Percentiles rank a stretch among this genome's conserved stretches.
phyloP scores from a whole-genome alignment of 2,113 vertebrate genomes.

The Burhinus bistriatus region DNA sequence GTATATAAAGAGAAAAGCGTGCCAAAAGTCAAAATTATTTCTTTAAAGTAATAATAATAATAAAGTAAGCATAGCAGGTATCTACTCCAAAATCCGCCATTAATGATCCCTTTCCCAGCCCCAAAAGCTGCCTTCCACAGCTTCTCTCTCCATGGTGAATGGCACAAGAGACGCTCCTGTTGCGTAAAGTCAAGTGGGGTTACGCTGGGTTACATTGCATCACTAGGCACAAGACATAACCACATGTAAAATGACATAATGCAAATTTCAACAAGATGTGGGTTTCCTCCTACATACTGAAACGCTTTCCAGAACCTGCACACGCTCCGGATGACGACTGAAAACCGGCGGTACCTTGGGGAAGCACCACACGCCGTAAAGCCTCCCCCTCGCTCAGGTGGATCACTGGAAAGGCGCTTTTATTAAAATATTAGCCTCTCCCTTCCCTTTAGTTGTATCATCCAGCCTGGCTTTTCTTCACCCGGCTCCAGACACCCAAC shows the following conservation, averaged over 20 bases:
- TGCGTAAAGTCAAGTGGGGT: slow-evolving; percentile 4
- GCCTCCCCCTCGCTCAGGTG: neutral
- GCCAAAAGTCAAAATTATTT: neutral
- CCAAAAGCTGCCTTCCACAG: neutral
- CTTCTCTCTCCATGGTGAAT: neutral
- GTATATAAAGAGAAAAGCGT: neutral
- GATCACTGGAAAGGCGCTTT: rapidly evolving
- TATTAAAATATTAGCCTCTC: neutral
- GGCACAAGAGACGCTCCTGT: slow-evolving; percentile 11
- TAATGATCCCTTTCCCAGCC: neutral
- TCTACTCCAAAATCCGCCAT: neutral
- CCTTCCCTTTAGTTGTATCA: rapidly evolving
- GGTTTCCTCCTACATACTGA: neutral
- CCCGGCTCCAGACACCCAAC: rapidly evolving
- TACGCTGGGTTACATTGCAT: neutral
- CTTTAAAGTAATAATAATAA: too few relatives aligned
- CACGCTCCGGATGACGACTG: neutral
- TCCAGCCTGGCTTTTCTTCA: rapidly evolving
- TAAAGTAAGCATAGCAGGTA: neutral
- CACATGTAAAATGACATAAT: slow-evolving; percentile 38
- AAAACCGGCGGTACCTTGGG: neutral
- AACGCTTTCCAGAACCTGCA: neutral
- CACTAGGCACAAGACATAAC: slow-evolving; percentile 57
- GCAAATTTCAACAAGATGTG: slow-evolving; percentile 36
- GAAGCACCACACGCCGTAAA: neutral